These are phyloP conservation scores for Variabilichromis moorii DNA, from an alignment of 2,113 vertebrate species.

Conservation along the genomic window DNA sequence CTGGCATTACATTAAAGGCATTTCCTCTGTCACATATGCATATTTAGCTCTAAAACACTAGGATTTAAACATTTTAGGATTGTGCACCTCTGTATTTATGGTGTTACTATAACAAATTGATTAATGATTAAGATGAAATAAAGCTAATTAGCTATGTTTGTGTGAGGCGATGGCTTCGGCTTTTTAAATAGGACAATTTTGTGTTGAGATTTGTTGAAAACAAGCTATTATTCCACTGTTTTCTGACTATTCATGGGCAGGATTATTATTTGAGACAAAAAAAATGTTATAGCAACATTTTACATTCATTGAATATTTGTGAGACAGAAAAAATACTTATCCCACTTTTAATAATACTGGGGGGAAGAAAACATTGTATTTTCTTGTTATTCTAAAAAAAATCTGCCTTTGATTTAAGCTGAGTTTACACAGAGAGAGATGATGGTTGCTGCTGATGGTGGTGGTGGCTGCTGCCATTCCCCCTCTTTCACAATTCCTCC, in stretches of 20 bases:
- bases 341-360: neutral
- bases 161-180: neutral
- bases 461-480: neutral
- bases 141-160: neutral
- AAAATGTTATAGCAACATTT: neutral
- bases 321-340: neutral
- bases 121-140: neutral
- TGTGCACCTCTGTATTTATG: neutral
- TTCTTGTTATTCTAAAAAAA: neutral
- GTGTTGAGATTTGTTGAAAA: neutral
- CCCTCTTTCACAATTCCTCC: constrained; percentile 11
- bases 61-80: neutral
- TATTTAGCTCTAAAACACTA: neutral
- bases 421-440: neutral
- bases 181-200: neutral
- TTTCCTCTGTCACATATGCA: neutral
- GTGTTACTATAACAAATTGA: neutral
- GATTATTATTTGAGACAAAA: neutral
- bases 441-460: neutral
- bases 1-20: constrained; percentile 59
- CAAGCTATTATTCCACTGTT: neutral
- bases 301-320: neutral
- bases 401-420: neutral
- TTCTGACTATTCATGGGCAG: neutral
- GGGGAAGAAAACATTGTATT: neutral